Evolutionary conservation across 2,888 invertebrate species (phyloP), one percentile per base, ranked within the genome.

Genomic region (Lobophora halterata): DNA sequence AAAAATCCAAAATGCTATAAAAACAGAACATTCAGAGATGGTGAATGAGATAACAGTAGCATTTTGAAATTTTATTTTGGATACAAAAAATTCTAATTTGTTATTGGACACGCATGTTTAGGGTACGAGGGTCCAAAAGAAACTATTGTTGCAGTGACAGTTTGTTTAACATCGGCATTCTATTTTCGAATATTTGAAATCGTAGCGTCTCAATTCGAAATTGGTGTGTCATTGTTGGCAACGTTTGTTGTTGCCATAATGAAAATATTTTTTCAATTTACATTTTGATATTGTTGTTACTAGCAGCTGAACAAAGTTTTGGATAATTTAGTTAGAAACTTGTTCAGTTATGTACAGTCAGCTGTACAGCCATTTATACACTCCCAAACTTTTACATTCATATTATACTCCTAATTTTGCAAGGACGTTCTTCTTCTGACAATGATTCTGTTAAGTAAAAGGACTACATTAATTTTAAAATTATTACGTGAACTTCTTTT

Each of bases 61-160:
- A 25, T 39, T 59, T 54, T 52, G 58, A 66, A 61, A 65, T 68
- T 68, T 65, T 52, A 45, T 58, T 53, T 54, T 49, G 55, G 60
- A 46, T 11, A 51, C 24, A 49, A 62, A 64, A 63, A 70, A 60
- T 60, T 60, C 29, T 58, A 59, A 66, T 64, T 65, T 71, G 77
- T 70, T 76, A 74, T 76, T 67, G 60, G 69, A 77, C 76, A 77
- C 68, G 71, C 61, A 55, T 65, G 60, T 66, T 67, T 65, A 56
- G 63, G 55, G 58, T 43, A 54, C 55, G 63, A 65, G 46, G 39
- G 69, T 67, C 54, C 58, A 65, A 61, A 62, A 35, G 28, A 28
- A 12, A 47, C 65, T 58, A 68, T 79, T 79, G 79, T 80, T 42
- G 26, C 49, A 36, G 44, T 79, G 79, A 80, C 80, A 79, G 77